Evolutionary conservation across 1,140 invertebrate genomes (phyloP).

Genomic region (Brachionus manjavacas): DNA sequence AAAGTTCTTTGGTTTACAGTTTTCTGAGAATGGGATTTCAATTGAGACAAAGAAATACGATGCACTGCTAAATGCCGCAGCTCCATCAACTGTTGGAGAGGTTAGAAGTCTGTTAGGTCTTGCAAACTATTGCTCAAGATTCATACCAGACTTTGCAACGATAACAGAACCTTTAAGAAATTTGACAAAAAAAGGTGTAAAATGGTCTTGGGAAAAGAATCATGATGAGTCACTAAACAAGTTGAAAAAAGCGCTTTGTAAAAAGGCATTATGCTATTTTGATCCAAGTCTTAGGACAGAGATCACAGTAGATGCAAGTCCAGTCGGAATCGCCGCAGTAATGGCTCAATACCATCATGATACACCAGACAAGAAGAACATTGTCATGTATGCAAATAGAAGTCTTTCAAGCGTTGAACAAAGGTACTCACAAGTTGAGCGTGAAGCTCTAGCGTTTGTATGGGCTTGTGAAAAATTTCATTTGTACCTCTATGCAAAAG

Average conservation of each 20-base stretch:
- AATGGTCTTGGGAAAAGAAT: constrained; percentile 23
- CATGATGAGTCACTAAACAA: neutral
- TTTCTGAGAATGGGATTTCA: constrained; percentile 1
- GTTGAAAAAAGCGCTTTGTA: neutral
- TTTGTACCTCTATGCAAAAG: neutral
- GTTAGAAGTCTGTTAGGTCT: constrained; percentile 44
- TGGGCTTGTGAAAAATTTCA: neutral
- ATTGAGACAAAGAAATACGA: neutral
- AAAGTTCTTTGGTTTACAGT: neutral
- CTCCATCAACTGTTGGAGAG: constrained; percentile 30
- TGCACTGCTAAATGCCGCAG: neutral
- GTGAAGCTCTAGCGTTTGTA: constrained; percentile 41
- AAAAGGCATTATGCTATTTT: neutral
- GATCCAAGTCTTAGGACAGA: neutral
- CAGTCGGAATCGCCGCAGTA: constrained; percentile 57
- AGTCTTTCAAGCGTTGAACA: constrained; percentile 44
- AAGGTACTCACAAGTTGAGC: constrained; percentile 45
- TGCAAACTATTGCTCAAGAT: constrained; percentile 54
- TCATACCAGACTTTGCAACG: constrained; percentile 50
- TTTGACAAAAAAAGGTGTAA: constrained; percentile 42
- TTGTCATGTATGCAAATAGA: constrained; percentile 48
- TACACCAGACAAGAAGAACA: constrained; percentile 40
- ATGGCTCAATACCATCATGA: constrained; percentile 50
- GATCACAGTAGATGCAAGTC: constrained; percentile 46
- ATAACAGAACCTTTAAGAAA: constrained; percentile 46